Base-by-base conservation (phyloP, 2,113 vertebrate genomes). In the Ploceus nigricollis region DNA sequence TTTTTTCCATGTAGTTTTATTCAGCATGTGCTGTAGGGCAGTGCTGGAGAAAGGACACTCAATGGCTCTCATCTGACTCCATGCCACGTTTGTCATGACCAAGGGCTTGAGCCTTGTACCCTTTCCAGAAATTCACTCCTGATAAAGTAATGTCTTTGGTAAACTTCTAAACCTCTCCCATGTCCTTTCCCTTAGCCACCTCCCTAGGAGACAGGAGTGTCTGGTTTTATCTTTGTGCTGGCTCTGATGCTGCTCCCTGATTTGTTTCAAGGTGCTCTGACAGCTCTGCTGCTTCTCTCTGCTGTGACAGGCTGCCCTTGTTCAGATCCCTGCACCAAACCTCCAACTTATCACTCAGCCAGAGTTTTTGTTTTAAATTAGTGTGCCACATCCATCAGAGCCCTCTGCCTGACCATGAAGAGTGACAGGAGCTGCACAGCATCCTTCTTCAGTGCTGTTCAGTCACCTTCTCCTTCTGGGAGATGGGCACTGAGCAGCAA, bases 251-350 rank as follows among this genome's bases (percentile, higher is more conserved):
- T 80, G 42, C 47, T 80, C 33, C 47, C n/a, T 37, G 63, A 75
- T 92, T 80, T 77, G 58, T 96, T 92, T 76, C 58, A 86, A 54
- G 70, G 39, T 90, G 78, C 54, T 91, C 57, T 82, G 68, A 28
- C 44, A 28, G 50, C 63, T 86, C 61, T 44, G n/a, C 68, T 92
- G 71, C 85, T 96, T 91, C 48, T 82, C 84, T 94, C 47, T 64
- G 60, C 78, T 70, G 19, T 0, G 1, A 45, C 78, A 87, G 66
- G 51, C 75, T 77, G 22, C 63, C 71, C 47, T 80, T 60, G 10
- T 48, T 57, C 3, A 14, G 40, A 63, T 86, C 54, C 75, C 58
- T 76, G 11, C 70, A 54, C n/a, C 89, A 91, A 69, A 77, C 70
- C 89, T 81, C 65, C 45, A 39, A 21, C 58, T 92, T 86, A 75